Evolutionary conservation across 2,113 vertebrate genomes (phyloP).

Genomic region (Corvus hawaiiensis): DNA sequence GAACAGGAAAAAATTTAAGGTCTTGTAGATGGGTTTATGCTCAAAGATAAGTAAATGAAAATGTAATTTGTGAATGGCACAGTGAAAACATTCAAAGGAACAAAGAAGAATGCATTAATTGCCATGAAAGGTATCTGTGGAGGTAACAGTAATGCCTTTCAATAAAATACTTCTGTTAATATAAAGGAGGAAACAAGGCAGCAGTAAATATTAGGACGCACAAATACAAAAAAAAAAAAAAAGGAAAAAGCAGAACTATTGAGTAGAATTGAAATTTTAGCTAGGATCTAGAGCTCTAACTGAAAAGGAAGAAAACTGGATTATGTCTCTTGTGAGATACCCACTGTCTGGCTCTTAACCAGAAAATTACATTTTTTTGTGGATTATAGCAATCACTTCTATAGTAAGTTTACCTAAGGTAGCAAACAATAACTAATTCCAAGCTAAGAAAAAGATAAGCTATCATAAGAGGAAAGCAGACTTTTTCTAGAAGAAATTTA

Average conservation of each 20-base stretch:
- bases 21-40: neutral
- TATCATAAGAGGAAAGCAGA: neutral
- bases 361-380: neutral
- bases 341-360: neutral
- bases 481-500: neutral
- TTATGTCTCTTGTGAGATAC: neutral
- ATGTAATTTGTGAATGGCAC: neutral
- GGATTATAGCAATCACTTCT: neutral
- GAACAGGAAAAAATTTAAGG: neutral
- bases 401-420: neutral
- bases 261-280: neutral
- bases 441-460: neutral
- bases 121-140: neutral
- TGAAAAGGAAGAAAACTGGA: neutral
- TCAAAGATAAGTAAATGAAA: neutral
- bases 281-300: neutral
- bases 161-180: neutral
- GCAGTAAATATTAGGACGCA: neutral
- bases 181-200: neutral
- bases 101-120: neutral
- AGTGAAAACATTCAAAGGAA: neutral
- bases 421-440: neutral
- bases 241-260: neutral
- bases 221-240: neutral
- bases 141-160: neutral